Evolutionary conservation across 2,888 invertebrate genomes (phyloP), one percentile per base, ranked within the genome.

Genomic region (Mythimna pallens): DNA sequence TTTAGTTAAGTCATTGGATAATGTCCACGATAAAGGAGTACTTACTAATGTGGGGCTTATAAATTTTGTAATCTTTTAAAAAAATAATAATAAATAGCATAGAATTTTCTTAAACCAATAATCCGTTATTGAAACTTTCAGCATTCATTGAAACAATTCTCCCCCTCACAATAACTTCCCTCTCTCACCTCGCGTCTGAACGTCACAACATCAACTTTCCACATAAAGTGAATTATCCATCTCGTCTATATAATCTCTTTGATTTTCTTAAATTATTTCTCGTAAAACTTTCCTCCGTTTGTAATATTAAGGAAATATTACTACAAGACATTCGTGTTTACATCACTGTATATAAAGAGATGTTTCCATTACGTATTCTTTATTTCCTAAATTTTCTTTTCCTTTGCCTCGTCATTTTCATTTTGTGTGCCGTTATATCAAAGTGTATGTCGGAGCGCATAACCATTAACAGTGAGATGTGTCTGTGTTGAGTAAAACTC

Each of bases 371-470:
- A 58, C 34, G 36, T 17, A 22, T 55, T 36, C 40, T 54, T 50
- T 43, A 76, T 81, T 55, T 65, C 14, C 59, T 22, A 25, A 57
- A 30, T 66, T 52, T 22, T 58, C n/a, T n/a, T 59, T 73, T 25
- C n/a, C 40, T 80, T n/a, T 10, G 34, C 8, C 22, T 10, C 47
- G 22, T 63, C 36, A 30, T 63, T 25, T 61, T 54, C 40, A 63
- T 62, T 50, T n/a, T 5, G 25, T 40, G 40, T 22, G 22, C 40
- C 70, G 50, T 71, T 52, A 0, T 62, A 63, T 63, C 34, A 65
- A 68, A 47, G 43, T 59, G 34, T 76, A 22, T 17, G 52, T 57
- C 9, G 62, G 43, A 36, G 58, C 1, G 36, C 10, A 47, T 69
- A 30, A 25, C 65, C 59, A 66, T 73, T 62, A 59, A 17, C 34